Conservation (phyloP, 2,113 vertebrate genomes). For the Corynorhinus townsendii region DNA sequence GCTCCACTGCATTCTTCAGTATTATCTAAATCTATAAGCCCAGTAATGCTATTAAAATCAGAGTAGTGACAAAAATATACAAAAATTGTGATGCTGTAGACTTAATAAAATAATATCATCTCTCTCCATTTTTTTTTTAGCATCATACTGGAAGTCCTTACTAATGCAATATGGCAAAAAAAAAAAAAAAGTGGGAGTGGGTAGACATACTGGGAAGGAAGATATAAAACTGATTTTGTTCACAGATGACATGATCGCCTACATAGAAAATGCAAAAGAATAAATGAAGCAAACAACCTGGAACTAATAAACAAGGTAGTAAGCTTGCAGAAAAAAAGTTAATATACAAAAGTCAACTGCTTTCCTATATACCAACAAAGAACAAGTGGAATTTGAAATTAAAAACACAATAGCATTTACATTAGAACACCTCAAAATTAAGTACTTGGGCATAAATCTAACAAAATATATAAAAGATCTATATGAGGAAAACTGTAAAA, state of each 20-base stretch:
- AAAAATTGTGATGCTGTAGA: neutral
- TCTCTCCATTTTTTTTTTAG: neutral
- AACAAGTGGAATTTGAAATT: neutral
- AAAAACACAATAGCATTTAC: neutral
- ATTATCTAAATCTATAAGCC: neutral
- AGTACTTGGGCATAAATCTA: neutral
- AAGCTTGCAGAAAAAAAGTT: neutral
- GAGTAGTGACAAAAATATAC: neutral
- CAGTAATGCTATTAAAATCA: neutral
- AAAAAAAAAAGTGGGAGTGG: neutral
- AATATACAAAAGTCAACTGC: neutral
- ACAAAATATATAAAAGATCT: neutral
- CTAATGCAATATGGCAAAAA: neutral
- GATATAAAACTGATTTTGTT: neutral
- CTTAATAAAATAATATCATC: neutral
- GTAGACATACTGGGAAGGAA: neutral
- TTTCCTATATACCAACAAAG: neutral
- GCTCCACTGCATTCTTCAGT: neutral
- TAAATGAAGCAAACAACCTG: neutral
- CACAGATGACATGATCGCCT: neutral
- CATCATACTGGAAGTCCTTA: neutral
- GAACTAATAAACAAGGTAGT: neutral
- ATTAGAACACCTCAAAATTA: neutral
- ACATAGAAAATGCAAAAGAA: neutral
- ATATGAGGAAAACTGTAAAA: neutral